These are phyloP conservation scores for Andrena hattorfiana DNA, from an alignment of 2,888 invertebrate species.

Conservation along the genomic window DNA sequence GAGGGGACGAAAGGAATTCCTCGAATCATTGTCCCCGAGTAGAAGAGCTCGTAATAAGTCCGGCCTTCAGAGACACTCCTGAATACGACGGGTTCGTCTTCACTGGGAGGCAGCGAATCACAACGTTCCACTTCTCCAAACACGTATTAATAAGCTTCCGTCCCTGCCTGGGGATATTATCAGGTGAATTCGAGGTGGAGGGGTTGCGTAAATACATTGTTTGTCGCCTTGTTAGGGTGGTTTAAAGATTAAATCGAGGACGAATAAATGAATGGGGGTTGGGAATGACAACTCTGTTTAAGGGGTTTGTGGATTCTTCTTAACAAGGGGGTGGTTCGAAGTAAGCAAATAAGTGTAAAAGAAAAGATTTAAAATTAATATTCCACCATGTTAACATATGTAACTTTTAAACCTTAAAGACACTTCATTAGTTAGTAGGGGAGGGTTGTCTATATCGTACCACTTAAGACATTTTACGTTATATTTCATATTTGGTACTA, in stretches of 20 bases:
- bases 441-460: too few species aligned
- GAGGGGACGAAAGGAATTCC: slow-evolving; percentile 52
- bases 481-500: too few species aligned
- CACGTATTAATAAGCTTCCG: slow-evolving; percentile 33
- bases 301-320: too few species aligned
- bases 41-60: slow-evolving; percentile 58
- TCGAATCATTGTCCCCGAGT: slow-evolving; percentile 51
- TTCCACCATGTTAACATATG: too few species aligned
- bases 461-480: too few species aligned
- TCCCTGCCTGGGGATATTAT: not conserved
- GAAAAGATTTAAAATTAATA: too few species aligned
- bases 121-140: slow-evolving; percentile 14
- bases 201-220: not conserved
- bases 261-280: too few species aligned
- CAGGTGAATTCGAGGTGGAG: not conserved
- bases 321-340: too few species aligned
- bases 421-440: too few species aligned
- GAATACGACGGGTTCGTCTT: slow-evolving; percentile 21
- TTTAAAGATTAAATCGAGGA: not conserved
- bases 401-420: too few species aligned
- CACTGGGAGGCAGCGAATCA: slow-evolving; percentile 3
- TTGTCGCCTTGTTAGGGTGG: not conserved
- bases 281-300: too few species aligned
- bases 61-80: slow-evolving; percentile 32
- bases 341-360: too few species aligned